phyloP scores from a whole-genome alignment of 2,888 invertebrate genomes.

The Gibbula magus region DNA sequence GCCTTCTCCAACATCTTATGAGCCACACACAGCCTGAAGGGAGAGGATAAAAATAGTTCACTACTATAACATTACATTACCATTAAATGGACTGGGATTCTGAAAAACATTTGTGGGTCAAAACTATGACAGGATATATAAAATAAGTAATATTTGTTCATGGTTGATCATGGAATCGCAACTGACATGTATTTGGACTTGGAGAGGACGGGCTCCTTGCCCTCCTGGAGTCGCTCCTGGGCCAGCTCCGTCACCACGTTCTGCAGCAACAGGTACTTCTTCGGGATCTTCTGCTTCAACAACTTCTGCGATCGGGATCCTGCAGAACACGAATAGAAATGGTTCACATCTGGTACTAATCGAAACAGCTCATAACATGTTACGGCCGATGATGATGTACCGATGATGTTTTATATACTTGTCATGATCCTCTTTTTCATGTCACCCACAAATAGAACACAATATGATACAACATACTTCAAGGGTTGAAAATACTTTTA shows the following conservation, averaged over 20 bases:
- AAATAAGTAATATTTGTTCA: too few relatives aligned
- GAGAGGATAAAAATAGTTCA: conserved; percentile 4
- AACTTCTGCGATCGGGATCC: conserved; percentile 80
- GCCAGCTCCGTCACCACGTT: conserved; percentile 91
- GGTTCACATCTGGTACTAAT: background rate
- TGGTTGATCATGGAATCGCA: too few relatives aligned
- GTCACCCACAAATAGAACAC: too few relatives aligned
- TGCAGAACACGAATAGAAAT: background rate
- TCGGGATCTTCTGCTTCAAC: conserved; percentile 94
- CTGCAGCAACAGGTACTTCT: conserved; percentile 94
- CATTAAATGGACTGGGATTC: too few relatives aligned
- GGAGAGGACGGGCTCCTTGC: conserved; percentile 76
- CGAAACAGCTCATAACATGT: background rate
- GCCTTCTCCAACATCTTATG: conserved; percentile 82
- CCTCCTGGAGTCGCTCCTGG: conserved; percentile 79
- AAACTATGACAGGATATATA: too few relatives aligned
- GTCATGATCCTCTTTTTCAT: too few relatives aligned
- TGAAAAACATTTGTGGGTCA: too few relatives aligned
- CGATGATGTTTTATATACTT: too few relatives aligned
- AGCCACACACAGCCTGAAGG: conserved; percentile 76
- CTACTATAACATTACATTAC: too few relatives aligned
- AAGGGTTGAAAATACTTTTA: too few relatives aligned
- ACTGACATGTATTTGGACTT: conserved; percentile 74
- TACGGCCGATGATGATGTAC: background rate
- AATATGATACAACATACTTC: too few relatives aligned